Evolutionary conservation across 2,797 vertebrate genomes (phyloP).

Genomic region (Sebastes itinus): DNA sequence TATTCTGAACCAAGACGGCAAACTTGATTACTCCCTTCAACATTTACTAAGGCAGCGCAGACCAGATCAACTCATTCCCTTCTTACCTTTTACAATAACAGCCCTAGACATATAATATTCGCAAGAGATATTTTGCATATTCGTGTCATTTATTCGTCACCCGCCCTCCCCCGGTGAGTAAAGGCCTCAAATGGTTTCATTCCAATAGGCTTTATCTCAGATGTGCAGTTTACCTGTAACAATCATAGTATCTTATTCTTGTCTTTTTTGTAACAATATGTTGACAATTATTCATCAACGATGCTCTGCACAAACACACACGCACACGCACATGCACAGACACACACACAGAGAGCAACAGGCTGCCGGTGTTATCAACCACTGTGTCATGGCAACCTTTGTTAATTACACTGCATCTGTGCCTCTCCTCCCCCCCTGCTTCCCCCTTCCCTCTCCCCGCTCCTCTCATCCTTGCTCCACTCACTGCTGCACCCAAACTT

Average conservation of each 20-base stretch:
- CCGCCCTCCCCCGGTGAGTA: too few relatives aligned
- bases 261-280: background rate
- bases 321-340: background rate
- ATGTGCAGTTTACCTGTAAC: background rate
- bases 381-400: conserved; percentile 63
- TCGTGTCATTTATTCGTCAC: too few relatives aligned
- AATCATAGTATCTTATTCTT: background rate
- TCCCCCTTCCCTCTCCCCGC: background rate
- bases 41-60: background rate
- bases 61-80: background rate
- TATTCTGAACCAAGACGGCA: too few relatives aligned
- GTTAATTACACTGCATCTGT: conserved; percentile 40
- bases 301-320: background rate
- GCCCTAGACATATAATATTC: background rate
- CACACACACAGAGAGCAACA: conserved; percentile 36
- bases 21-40: too few relatives aligned
- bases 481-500: background rate
- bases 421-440: background rate
- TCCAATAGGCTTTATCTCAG: background rate
- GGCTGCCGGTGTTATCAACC: conserved; percentile 38
- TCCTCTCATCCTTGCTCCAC: background rate
- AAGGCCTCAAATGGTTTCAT: background rate
- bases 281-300: background rate
- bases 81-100: background rate
- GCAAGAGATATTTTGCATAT: too few relatives aligned